Evolutionary conservation across 2,888 invertebrate species (phyloP).

Genomic region (Drosophila longiperda): DNA sequence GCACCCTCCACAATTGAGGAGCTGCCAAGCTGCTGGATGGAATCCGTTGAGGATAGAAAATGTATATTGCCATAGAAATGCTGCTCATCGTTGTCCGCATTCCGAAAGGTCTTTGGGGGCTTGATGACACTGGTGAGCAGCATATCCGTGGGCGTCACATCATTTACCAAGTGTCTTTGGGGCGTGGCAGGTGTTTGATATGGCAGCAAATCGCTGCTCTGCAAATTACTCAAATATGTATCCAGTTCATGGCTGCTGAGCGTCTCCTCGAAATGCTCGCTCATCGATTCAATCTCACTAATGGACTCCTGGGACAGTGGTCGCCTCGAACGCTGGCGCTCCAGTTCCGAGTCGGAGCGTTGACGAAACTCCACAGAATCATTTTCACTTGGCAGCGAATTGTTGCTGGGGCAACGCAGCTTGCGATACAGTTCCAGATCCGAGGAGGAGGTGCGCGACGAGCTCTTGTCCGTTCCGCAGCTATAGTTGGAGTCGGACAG

Average conservation of each 20-base stretch:
- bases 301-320: conserved; percentile 91
- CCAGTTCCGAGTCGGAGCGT: conserved; percentile 86
- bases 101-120: conserved; percentile 84
- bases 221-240: conserved; percentile 88
- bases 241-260: conserved; percentile 88
- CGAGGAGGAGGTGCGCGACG: conserved; percentile 84
- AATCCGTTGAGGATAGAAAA: conserved; percentile 84
- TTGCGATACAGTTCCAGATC: conserved; percentile 84
- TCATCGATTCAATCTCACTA: conserved; percentile 88
- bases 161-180: conserved; percentile 64
- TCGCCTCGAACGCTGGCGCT: conserved; percentile 88
- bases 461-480: conserved; percentile 84
- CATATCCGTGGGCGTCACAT: conserved; percentile 39
- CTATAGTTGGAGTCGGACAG: conserved; percentile 85
- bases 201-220: conserved; percentile 86
- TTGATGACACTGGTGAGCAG: conserved; percentile 82
- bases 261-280: conserved; percentile 86
- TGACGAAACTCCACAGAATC: conserved; percentile 87
- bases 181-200: conserved; percentile 75
- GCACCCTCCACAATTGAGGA: conserved; percentile 40
- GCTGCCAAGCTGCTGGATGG: conserved; percentile 80
- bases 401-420: conserved; percentile 82
- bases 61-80: conserved; percentile 84
- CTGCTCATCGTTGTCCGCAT: conserved; percentile 81
- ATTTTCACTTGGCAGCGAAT: conserved; percentile 82